Base-by-base conservation (phyloP, 2,888 invertebrate genomes). In the Phengaris arion region DNA sequence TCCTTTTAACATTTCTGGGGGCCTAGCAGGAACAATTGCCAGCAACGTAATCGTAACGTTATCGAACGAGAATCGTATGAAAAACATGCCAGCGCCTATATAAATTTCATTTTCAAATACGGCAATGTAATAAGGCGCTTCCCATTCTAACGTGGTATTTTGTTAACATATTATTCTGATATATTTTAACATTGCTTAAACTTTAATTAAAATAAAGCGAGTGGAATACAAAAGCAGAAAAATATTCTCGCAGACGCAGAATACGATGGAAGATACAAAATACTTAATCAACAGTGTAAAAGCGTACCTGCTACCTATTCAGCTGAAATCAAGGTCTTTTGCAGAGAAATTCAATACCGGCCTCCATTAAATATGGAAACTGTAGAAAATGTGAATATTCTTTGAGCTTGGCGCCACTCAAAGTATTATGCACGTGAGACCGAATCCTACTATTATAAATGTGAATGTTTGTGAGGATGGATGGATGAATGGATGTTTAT, bases 281-380 rank as follows among this genome's bases (percentile, higher is more conserved):
- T 22, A 72, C 13, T 52, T 52, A 54, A 54, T 52, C 51, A 54
- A 72, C 22, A 4, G 9, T 45, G 72, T 22, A 35, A 69, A 45
- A 69, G 48, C 68, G 46, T 46, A 59, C 22, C 1, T 22, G 22
- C 22, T 22, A 22, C 59, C n/a, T 48, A 48, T 70, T 70, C 52
- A 70, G 70, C 70, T 70, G 0, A 70, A 70, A 70, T 52, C 70
- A 70, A 52, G 70, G 70, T 51, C 52, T 52, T 52, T 51, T 48
- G 48, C 55, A 55, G 35, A 64, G 64, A 35, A 64, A 35, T n/a
- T 48, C n/a, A 69, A 13, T 9, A 48, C 69, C 48, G n/a, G 5
- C 9, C 6, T 68, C 48, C 48, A 69, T 46, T 69, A 48, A 48
- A 48, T 8, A 48, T 69, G 69, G 12, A 48, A 48, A 15, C 68